Base-by-base conservation (phyloP, 2,797 vertebrate genomes). In the Oreonectes daqikongensis region DNA sequence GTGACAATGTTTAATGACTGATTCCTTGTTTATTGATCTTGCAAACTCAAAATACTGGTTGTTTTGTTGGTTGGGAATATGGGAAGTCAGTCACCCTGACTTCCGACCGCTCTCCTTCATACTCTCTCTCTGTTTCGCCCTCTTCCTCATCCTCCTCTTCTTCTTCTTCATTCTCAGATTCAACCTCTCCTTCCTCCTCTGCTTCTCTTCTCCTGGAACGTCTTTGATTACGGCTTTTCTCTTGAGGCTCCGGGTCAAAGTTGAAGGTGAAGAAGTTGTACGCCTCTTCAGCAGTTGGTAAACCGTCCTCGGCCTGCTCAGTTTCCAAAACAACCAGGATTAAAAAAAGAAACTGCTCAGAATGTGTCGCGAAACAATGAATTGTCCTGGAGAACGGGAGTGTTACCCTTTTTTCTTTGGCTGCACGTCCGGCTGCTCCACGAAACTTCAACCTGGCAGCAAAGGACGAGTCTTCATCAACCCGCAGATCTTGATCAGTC, bases 261-360 rank as follows among this genome's bases (percentile, higher is more conserved):
- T 90, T 93, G 55, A 95, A 95, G 0, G 96, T 98, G 82, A 98
- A 99, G 86, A 99, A 99, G 80, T 95, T 93, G 81, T 93, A 98
- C 0, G 96, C 92, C 81, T 97, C 96, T 78, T 98, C 95, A 11
- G 91, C 83, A 0, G 94, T 94, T 10, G 96, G 95, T 53, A 93
- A 83, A 61, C 90, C 93, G 55, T 85, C 89, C 0, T 89, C 93
- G 5, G 73, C 72, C 95, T 96, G 81, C 9, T 77, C 38, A 8
- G 12, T 69, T 75, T 24, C 11, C 67, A 22, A 11, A 10, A 3
- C 78, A 11, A 59, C 2, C 70, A 15, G 35, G 17, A 18, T 44
- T 0, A 2, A 44, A 17, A 4, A 18, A 46, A 17, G 5, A 46
- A 46, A 46, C 20, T 63, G 7, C 35, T 32, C n/a, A n/a, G 8